Evolutionary conservation across 1,140 invertebrate species (phyloP).

Genomic region (Diorhabda sublineata): DNA sequence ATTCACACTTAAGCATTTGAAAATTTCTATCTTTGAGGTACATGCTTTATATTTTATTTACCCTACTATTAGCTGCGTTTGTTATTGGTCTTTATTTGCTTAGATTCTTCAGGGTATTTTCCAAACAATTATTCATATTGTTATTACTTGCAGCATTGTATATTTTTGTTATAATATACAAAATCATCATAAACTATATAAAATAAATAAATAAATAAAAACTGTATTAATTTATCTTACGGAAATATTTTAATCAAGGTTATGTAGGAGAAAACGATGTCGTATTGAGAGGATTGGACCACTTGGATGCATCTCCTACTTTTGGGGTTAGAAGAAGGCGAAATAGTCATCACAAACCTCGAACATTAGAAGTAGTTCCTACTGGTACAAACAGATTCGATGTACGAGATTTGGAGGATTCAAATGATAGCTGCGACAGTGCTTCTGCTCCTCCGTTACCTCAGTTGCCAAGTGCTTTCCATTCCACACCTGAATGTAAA

Average conservation of each 20-base stretch:
- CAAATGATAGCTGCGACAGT: constrained; percentile 47
- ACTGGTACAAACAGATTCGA: constrained; percentile 57
- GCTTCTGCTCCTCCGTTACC: constrained; percentile 52
- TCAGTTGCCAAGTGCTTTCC: constrained; percentile 47
- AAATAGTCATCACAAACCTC: constrained; percentile 45
- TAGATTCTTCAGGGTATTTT: too few species aligned
- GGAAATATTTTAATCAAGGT: constrained; percentile 10
- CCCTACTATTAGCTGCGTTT: too few species aligned
- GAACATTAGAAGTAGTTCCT: constrained; percentile 56
- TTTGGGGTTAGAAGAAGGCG: constrained; percentile 41
- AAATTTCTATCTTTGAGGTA: too few species aligned
- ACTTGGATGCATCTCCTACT: constrained; percentile 42
- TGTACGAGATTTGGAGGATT: constrained; percentile 57
- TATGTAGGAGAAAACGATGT: constrained; percentile 23
- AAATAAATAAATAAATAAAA: constrained; percentile 30
- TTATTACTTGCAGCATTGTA: too few species aligned
- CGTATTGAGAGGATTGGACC: constrained; percentile 38
- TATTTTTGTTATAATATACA: too few species aligned
- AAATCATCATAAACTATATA: not conserved
- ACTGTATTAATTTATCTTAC: not conserved
- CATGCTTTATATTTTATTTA: too few species aligned
- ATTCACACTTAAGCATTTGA: too few species aligned
- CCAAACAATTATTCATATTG: too few species aligned
- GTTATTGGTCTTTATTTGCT: too few species aligned
- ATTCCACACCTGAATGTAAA: constrained; percentile 15